Base-by-base conservation (phyloP, 2,888 invertebrate species). In the Cerceris ruficornis region DNA sequence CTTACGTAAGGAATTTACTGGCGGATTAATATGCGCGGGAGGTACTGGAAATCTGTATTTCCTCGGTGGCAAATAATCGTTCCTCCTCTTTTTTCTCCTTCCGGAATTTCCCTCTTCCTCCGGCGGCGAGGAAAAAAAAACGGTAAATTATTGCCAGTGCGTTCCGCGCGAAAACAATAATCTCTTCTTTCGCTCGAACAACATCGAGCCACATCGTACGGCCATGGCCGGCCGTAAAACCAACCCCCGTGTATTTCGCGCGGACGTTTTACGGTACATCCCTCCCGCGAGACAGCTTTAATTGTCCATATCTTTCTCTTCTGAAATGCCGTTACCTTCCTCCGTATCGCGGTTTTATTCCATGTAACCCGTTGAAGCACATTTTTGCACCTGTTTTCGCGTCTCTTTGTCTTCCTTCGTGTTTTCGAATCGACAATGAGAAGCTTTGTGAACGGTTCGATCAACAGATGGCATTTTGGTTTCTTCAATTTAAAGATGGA, bases 121-220 rank as follows among this genome's bases (percentile, higher is more conserved):
- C 13, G 5, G n/a, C 39, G 14, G 42, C 9, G 9, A 7, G n/a
- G 13, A 41, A 13, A n/a, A 42, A 55, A 62, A 61, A 62, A 69
- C n/a, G 15, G 42, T 54, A 46, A 55, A 50, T 71, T 67, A 61
- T 72, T 60, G 49, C 46, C 28, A 39, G 14, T 62, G 68, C 41
- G 69, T 69, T 46, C 42, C 64, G 15, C 17, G 71, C n/a, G 58
- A 65, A 75, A 75, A 76, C 72, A 72, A 72, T 76, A 76, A 72
- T 76, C 75, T 72, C 72, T 58, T 50, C 50, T 58, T 59, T 61
- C 55, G 49, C 61, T 69, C 43, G 75, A 61, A 75, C 39, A 58
- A 46, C 50, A 71, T 60, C 66, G 58, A 58, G 41, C 46, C 50
- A 9, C 61, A 15, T 41, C 41, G 28, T 28, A 28, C 28, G 28